phyloP scores from a whole-genome alignment of 2,113 vertebrate genomes.

The Gnathonemus echidnorhynchus region DNA sequence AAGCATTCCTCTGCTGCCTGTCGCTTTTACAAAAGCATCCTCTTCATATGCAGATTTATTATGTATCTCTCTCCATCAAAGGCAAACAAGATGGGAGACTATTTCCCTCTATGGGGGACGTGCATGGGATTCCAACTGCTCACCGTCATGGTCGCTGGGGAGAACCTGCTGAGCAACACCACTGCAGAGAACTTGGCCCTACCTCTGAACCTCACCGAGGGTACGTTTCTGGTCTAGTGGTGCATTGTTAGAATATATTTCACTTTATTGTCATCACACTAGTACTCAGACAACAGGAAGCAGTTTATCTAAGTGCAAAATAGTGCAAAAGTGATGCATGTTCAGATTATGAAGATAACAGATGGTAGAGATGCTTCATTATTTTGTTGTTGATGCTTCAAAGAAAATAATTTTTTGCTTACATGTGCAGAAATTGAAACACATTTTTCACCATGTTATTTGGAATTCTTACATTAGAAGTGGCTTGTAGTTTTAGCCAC shows the following conservation, averaged over 20 bases:
- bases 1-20: not conserved
- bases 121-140: constrained; percentile 70
- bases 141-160: constrained; percentile 56
- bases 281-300: not conserved
- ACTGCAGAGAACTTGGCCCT: constrained; percentile 54
- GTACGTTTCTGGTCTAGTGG: constrained; percentile 29
- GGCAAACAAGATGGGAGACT: constrained; percentile 62
- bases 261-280: not conserved
- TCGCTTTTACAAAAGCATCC: not conserved
- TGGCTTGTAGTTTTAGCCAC: not conserved
- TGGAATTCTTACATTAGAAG: not conserved
- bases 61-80: constrained; percentile 34
- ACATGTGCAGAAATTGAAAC: not conserved
- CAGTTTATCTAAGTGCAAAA: not conserved
- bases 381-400: not conserved
- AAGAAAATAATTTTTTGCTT: not conserved
- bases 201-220: constrained; percentile 61
- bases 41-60: not conserved
- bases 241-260: not conserved
- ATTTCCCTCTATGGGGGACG: constrained; percentile 73
- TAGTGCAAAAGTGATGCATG: not conserved
- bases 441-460: not conserved
- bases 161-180: constrained; percentile 54
- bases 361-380: not conserved
- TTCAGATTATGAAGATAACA: not conserved